These are phyloP conservation scores for Halictus ligatus DNA, from an alignment of 2,888 invertebrate genomes.

Conservation along the genomic window DNA sequence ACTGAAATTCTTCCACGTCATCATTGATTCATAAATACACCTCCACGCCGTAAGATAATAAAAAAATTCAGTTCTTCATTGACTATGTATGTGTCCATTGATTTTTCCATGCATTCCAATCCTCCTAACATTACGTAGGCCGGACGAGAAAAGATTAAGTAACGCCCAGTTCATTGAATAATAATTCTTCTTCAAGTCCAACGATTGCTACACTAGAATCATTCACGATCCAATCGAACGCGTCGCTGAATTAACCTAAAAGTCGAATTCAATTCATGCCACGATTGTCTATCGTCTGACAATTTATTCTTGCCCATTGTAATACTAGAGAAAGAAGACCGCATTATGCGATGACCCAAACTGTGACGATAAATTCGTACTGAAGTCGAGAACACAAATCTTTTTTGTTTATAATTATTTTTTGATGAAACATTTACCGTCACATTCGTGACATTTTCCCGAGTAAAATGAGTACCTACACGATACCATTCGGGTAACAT, in stretches of 20 bases:
- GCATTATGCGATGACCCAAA: not conserved
- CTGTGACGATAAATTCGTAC: not conserved
- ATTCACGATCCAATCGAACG: not conserved
- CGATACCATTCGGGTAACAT: no score
- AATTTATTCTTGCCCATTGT: not conserved
- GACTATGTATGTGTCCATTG: not conserved
- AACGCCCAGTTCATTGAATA: conserved; percentile 14
- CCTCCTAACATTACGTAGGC: conserved; percentile 1
- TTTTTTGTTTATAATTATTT: no score
- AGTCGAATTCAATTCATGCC: not conserved
- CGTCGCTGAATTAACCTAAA: not conserved
- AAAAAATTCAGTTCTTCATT: not conserved
- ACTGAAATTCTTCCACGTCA: not conserved
- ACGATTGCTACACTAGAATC: conserved; percentile 3
- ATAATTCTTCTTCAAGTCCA: conserved; percentile 3
- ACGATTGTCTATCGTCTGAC: not conserved
- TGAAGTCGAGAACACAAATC: no score
- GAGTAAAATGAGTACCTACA: not conserved
- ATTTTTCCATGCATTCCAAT: conserved; percentile 10
- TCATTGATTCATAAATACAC: not conserved
- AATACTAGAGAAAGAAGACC: not conserved
- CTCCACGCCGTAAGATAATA: not conserved
- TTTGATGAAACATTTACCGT: not conserved
- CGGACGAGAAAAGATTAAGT: conserved; percentile 7
- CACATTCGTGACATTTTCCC: not conserved